A percentile compares a stretch with the other conserved stretches of the same genome.
Evolutionary conservation across 2,113 vertebrate species (phyloP).

Genomic region (Heteronetta atricapilla): DNA sequence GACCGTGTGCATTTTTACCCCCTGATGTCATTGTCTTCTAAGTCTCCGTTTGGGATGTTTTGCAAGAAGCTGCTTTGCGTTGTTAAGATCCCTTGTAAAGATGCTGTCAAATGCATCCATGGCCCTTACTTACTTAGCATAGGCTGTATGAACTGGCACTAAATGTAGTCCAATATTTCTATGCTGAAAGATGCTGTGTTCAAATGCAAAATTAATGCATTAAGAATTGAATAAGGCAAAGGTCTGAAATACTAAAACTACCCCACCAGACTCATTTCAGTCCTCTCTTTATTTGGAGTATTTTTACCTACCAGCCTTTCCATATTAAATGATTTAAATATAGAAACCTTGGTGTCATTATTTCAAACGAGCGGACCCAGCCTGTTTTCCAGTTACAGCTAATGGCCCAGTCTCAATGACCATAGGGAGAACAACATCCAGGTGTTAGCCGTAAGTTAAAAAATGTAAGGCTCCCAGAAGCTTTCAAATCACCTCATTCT

Average conservation of each 20-base stretch:
- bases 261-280: not conserved
- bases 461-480: not conserved
- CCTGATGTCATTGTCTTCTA: not conserved
- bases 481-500: not conserved
- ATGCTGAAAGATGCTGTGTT: not conserved
- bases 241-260: not conserved
- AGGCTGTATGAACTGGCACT: not conserved
- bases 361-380: not conserved
- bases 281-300: not conserved
- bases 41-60: not conserved
- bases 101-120: not conserved
- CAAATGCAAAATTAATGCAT: conserved; percentile 10
- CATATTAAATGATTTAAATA: not conserved
- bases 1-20: not conserved
- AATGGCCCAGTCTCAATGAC: not conserved
- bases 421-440: not conserved
- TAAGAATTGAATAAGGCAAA: conserved; percentile 30
- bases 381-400: not conserved
- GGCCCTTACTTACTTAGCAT: not conserved
- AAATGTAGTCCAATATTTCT: not conserved
- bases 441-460: not conserved
- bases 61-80: not conserved
- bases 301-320: not conserved
- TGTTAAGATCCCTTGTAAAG: not conserved
- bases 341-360: not conserved